These are phyloP conservation scores for Saguinus imperator DNA, from an alignment of 2,113 vertebrate genomes.

Conservation along the genomic window DNA sequence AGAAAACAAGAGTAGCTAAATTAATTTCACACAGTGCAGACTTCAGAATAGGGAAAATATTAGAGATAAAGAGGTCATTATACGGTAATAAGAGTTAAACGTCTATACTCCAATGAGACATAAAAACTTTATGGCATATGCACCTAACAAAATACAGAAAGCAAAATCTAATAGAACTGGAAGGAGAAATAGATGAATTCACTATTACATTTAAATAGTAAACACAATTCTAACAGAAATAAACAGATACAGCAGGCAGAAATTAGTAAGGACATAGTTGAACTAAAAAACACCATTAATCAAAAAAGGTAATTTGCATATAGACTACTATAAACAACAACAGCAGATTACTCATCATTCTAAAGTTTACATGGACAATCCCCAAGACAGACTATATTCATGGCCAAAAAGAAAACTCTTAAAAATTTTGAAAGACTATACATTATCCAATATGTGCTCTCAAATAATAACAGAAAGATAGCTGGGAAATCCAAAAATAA, in stretches of 20 bases:
- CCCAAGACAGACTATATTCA: not conserved
- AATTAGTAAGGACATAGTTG: not conserved
- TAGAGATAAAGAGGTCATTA: not conserved
- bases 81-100: not conserved
- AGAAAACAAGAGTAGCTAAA: not conserved
- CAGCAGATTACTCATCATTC: not conserved
- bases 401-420: not conserved
- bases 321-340: not conserved
- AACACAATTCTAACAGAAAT: not conserved
- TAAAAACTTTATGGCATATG: not conserved
- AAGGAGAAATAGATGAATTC: not conserved
- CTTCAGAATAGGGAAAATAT: not conserved
- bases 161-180: not conserved
- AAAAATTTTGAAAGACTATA: not conserved
- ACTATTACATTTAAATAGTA: not conserved
- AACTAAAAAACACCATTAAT: not conserved
- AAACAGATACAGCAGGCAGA: not conserved
- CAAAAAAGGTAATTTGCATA: not conserved
- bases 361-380: not conserved
- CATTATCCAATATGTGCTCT: not conserved
- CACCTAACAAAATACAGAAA: not conserved
- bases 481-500: not conserved
- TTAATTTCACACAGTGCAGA: not conserved
- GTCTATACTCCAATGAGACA: not conserved
- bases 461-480: not conserved